These are phyloP conservation scores for Malachius bipustulatus DNA, from an alignment of 2,888 invertebrate species.

Conservation along the genomic window DNA sequence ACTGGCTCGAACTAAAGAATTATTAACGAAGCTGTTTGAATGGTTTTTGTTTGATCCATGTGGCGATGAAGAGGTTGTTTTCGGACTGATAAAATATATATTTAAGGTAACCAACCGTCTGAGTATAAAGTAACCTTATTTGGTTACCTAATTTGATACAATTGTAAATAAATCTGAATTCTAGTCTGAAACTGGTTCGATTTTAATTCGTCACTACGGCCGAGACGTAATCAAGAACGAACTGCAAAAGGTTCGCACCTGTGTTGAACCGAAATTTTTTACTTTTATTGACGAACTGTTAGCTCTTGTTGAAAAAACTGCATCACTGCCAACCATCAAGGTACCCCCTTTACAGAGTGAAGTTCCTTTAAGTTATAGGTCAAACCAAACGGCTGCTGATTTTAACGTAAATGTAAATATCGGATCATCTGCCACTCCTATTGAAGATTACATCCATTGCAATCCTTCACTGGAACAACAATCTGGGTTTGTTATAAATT, in stretches of 20 bases:
- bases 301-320: constrained; percentile 35
- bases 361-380: constrained; percentile 31
- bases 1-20: constrained; percentile 44
- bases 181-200: constrained; percentile 43
- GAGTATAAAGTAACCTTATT: too few species aligned
- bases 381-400: constrained; percentile 15
- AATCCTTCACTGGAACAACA: constrained; percentile 25
- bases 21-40: constrained; percentile 45
- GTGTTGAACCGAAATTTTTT: constrained; percentile 35
- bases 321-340: constrained; percentile 33
- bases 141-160: constrained; percentile 8
- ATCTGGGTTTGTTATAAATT: constrained; percentile 25
- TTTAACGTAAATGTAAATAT: constrained; percentile 14
- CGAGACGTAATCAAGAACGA: constrained; percentile 34
- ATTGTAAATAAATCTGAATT: constrained; percentile 21
- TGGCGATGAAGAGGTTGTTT: constrained; percentile 44
- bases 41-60: constrained; percentile 50
- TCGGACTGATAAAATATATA: constrained; percentile 43
- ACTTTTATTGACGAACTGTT: constrained; percentile 38
- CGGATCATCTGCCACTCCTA: constrained; percentile 29
- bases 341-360: constrained; percentile 40
- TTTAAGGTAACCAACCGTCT: constrained; percentile 43
- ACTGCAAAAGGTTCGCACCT: constrained; percentile 36
- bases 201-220: constrained; percentile 42
- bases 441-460: constrained; percentile 27